These are phyloP conservation scores for Pyrocephalus nanus DNA, from an alignment of 2,797 vertebrate genomes.

Conservation along the genomic window DNA sequence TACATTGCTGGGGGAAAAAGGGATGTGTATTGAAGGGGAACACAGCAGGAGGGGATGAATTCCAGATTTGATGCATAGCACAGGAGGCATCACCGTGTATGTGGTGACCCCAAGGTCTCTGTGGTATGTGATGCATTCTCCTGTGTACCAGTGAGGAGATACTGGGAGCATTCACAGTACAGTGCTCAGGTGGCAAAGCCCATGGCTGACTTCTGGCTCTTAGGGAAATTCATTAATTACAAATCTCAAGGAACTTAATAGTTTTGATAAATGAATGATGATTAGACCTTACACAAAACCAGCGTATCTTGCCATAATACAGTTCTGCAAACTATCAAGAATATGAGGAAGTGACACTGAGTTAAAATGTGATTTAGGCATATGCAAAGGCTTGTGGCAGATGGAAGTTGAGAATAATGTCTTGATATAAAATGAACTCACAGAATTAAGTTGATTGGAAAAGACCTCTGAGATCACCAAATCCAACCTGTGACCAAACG, in stretches of 20 bases:
- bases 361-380: background rate
- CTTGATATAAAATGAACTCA: background rate
- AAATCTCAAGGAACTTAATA: background rate
- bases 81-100: background rate
- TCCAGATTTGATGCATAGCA: background rate
- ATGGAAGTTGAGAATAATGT: background rate
- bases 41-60: background rate
- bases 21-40: background rate
- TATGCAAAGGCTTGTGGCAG: background rate
- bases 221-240: background rate
- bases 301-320: background rate
- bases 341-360: background rate
- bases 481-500: too few species aligned
- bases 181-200: background rate
- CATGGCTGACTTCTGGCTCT: background rate
- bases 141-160: background rate
- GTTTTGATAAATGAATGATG: background rate
- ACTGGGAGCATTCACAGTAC: background rate
- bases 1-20: accelerated
- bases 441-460: too few species aligned
- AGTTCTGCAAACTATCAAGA: background rate
- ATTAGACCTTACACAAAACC: background rate
- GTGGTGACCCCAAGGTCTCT: background rate
- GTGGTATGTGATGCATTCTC: background rate
- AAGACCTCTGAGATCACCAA: too few species aligned